These are phyloP conservation scores for Drosophila mulleri DNA, from an alignment of 2,888 invertebrate species.

Conservation along the genomic window DNA sequence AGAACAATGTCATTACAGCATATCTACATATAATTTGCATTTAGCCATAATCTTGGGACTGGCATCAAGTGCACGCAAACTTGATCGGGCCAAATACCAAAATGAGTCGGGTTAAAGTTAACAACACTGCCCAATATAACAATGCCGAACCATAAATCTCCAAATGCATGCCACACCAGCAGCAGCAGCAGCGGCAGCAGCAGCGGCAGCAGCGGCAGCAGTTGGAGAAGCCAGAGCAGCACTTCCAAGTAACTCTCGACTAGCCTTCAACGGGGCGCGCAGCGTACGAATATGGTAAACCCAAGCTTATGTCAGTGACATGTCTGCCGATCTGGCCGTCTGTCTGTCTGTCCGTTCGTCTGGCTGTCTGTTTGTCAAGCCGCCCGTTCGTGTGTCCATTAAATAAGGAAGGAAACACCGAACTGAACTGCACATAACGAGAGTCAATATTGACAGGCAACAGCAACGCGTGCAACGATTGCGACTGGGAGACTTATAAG, in stretches of 20 bases:
- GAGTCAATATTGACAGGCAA: constrained; percentile 81
- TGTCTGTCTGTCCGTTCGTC: constrained; percentile 33
- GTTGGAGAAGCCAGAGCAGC: constrained; percentile 45
- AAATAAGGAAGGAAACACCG: constrained; percentile 79
- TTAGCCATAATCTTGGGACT: constrained; percentile 57
- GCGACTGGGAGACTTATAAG: constrained; percentile 70
- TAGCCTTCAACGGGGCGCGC: constrained; percentile 67
- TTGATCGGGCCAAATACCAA: constrained; percentile 59
- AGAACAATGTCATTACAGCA: constrained; percentile 66
- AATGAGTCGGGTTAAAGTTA: constrained; percentile 67
- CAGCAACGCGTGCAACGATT: constrained; percentile 74
- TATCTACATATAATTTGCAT: constrained; percentile 77
- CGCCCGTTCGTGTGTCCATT: constrained; percentile 74
- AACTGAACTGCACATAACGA: constrained; percentile 76
- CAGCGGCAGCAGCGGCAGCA: constrained; percentile 33
- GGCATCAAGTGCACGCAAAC: constrained; percentile 60
- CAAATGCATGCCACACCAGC: constrained; percentile 78
- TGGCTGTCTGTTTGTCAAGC: constrained; percentile 52
- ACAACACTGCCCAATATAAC: constrained; percentile 75
- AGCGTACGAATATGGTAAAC: constrained; percentile 72
- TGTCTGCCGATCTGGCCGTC: constrained; percentile 62
- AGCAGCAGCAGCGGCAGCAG: constrained; percentile 54
- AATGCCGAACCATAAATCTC: constrained; percentile 80
- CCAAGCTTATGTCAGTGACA: constrained; percentile 79
- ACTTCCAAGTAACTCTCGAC: constrained; percentile 78